Evolutionary conservation across 2,113 vertebrate species (phyloP), one percentile per base, ranked within the genome.

Genomic region (Lophotis ruficrista): DNA sequence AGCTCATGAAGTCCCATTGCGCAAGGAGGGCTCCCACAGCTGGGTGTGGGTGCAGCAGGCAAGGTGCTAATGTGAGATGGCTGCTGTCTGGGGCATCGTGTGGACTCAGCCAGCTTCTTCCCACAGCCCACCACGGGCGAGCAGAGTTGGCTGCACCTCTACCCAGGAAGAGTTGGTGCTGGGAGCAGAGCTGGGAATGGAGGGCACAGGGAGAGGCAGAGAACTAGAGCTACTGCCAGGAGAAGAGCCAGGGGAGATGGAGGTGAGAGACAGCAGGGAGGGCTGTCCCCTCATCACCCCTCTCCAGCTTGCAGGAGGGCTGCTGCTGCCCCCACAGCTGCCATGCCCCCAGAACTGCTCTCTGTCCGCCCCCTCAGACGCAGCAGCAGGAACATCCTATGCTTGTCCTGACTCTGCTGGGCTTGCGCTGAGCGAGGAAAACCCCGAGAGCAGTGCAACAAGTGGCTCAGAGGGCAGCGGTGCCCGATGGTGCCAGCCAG

Each of bases 1-100:
- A 82, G 71, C 43, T 76, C 37, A 14, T 23, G 15, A 5, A 64
- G 51, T 43, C 12, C 25, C 8, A 10, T 12, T 14, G 23, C 8
- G 10, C 41, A 69, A 45, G 35, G 30, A 82, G 31, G 20, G 33
- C 35, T 76, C 60, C 38, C 23, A 6, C 12, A 47, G 8, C 6
- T 0, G 1, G n/a, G 18, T 5, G 0, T 30, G 41, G 35, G 37
- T 31, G 10, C 9, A 1, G 28, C 48, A 77, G 35, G 43, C 21
- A 31, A 56, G 30, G 45, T 58, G 69, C 53, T 79, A 54, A 68
- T 14, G 47, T 1, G 4, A 33, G 30, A 5, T 5, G n/a, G 20
- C 7, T 41, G 41, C 56, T 8, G 7, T 11, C 25, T 4, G 4
- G 33, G 68, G 41, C 7, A 33, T 17, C 50, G 9, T 2, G 2